Evolutionary conservation across 2,888 invertebrate genomes (phyloP), one percentile per base, ranked within the genome.

Genomic region (Leptopilina drosophilae): DNA sequence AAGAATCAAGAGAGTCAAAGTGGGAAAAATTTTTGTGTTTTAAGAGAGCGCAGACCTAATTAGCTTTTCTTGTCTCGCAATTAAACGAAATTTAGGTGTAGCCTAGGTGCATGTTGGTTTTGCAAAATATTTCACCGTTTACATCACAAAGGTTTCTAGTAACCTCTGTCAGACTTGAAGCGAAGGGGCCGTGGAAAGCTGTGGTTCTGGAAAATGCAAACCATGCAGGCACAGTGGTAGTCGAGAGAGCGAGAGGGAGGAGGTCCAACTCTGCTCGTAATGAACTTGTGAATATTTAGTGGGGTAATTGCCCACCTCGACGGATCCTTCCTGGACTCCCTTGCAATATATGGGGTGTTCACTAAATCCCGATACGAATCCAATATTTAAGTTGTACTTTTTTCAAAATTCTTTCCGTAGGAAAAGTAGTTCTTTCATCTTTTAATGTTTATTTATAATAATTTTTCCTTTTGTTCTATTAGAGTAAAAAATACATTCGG

Each of bases 261-360:
- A 81, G 82, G 82, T 86, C 80, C 84, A 85, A 84, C 87, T 87
- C 82, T 40, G 85, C 84, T 87, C 87, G 86, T 89, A 89, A 89
- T 87, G 90, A 91, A 90, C 90, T 91, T 90, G 90, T 90, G 90
- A 91, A 91, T 91, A 90, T 91, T 91, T 90, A 90, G 90, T 87
- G 87, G 85, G 88, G 89, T 90, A 90, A 91, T 91, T 90, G 90
- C 88, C 88, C 88, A 87, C 88, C 88, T 84, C 84, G 86, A 85
- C 82, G 87, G 84, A 84, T 80, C 83, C 80, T 81, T 79, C 78
- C 81, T 81, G 64, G 82, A 83, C 83, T 84, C 80, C 83, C 77
- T 81, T 82, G 81, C 69, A 85, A 82, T 73, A 14, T 85, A 87
- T 84, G 78, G 86, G 84, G 85, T 86, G 87, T 85, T 85, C 87